A percentile compares a stretch with the other conserved stretches of the same genome.
phyloP scores from a whole-genome alignment of 1,140 invertebrate genomes.

The Magallana gigas region DNA sequence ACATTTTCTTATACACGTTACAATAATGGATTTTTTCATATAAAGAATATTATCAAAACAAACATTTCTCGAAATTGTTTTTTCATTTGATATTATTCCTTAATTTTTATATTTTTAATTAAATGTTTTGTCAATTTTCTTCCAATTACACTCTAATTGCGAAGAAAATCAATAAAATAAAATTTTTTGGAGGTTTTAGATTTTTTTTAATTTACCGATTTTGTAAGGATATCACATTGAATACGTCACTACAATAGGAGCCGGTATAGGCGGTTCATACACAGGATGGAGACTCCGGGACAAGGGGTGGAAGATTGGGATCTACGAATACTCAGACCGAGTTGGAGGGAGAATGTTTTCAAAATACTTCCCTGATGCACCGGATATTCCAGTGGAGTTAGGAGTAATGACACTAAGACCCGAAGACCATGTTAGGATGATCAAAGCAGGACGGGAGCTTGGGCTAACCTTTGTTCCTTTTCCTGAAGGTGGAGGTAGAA shows the following conservation, averaged over 20 bases:
- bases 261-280: slow-evolving; percentile 56
- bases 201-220: no score
- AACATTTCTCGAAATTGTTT: no score
- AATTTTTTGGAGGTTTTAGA: no score
- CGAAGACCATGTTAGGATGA: neutral
- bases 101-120: no score
- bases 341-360: slow-evolving; percentile 56
- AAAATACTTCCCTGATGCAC: slow-evolving; percentile 15
- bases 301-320: slow-evolving; percentile 41
- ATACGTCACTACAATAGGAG: slow-evolving; percentile 58
- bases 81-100: no score
- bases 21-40: no score
- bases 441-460: slow-evolving; percentile 6
- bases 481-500: neutral
- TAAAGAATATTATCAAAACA: no score
- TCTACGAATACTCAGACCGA: slow-evolving; percentile 58
- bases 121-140: no score
- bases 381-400: slow-evolving; percentile 50
- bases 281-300: slow-evolving; percentile 55
- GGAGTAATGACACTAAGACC: slow-evolving; percentile 51
- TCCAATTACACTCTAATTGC: no score
- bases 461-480: neutral
- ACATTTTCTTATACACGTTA: no score
- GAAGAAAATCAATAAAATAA: no score
- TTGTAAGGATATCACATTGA: neutral